Conservation (phyloP, 2,113 vertebrate species). For the Clarias magur region DNA sequence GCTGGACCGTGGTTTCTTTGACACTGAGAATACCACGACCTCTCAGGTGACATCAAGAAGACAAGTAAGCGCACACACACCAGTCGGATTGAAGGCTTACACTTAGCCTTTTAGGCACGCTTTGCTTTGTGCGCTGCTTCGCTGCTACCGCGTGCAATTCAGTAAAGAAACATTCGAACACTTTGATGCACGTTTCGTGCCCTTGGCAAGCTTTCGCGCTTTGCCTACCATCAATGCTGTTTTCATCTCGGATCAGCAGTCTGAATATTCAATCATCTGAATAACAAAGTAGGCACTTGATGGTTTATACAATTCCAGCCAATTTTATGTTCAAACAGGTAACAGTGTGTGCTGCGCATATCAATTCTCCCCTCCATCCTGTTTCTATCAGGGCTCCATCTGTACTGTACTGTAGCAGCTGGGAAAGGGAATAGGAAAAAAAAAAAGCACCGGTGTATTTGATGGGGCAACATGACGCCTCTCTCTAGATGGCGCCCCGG, state of each 20-base stretch:
- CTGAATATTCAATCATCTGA: background rate
- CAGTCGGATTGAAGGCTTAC: background rate
- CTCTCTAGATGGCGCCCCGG: constrained; percentile 6
- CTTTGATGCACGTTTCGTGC: background rate
- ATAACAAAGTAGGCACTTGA: background rate
- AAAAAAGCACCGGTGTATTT: background rate
- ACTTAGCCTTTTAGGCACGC: background rate
- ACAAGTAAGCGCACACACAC: background rate
- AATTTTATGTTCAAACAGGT: background rate
- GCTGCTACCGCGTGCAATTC: background rate
- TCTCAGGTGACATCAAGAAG: constrained; percentile 1
- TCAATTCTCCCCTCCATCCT: background rate
- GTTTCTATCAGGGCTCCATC: background rate
- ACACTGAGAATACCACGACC: background rate
- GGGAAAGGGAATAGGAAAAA: background rate
- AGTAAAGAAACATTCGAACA: background rate
- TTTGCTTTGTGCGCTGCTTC: background rate
- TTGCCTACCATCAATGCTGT: background rate
- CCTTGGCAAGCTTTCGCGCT: background rate
- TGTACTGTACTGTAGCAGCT: background rate
- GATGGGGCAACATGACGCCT: background rate
- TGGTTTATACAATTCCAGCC: background rate
- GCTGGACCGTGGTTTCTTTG: background rate
- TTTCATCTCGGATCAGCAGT: background rate
- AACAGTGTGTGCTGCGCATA: background rate